Evolutionary conservation across 2,113 vertebrate species (phyloP), one percentile per base, ranked within the genome.

Genomic region (Glareola pratincola): DNA sequence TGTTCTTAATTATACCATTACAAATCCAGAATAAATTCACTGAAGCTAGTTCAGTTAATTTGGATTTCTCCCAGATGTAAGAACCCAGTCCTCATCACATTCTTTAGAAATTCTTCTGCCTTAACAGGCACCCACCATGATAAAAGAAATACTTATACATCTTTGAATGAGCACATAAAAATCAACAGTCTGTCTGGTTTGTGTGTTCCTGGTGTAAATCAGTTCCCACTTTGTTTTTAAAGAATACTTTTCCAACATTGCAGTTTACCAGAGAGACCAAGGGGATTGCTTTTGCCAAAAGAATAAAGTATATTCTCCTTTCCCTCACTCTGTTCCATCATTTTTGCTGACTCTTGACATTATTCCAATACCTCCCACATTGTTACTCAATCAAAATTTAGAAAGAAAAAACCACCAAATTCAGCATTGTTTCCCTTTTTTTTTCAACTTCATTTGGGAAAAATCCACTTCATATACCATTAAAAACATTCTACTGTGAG

Each of bases 381-480:
- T 19, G 54, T 81, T 92, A 41, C 26, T 93, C 11, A 89, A 75
- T 67, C 64, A 85, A 73, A 94, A 94, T 50, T 71, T 63, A 75
- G 7, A 76, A 74, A 85, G 29, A 62, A 90, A 88, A 48, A 77
- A 29, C 4, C 30, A 50, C 10, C 3, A 47, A 92, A 69, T 57
- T 75, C 68, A 83, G 14, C 21, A 39, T 72, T 90, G 41, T 13
- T 87, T 92, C 94, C 45, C 2, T 77, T 85, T 59, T 85, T 59
- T 80, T 92, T 47, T 59, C 37, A 77, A 30, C n/a, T 92, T 79
- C 19, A 92, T 96, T 88, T 47, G 27, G 50, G 67, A 90, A 95
- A 88, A 76, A 82, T 97, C n/a, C 22, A 67, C 95, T 97, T 91
- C 93, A n/a, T 80, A 34, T 91, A 93, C 4, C 14, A 57, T 39